A percentile compares a stretch with the other conserved stretches of the same genome.
phyloP scores from a whole-genome alignment of 2,888 invertebrate species.

The Cephus spinipes region DNA sequence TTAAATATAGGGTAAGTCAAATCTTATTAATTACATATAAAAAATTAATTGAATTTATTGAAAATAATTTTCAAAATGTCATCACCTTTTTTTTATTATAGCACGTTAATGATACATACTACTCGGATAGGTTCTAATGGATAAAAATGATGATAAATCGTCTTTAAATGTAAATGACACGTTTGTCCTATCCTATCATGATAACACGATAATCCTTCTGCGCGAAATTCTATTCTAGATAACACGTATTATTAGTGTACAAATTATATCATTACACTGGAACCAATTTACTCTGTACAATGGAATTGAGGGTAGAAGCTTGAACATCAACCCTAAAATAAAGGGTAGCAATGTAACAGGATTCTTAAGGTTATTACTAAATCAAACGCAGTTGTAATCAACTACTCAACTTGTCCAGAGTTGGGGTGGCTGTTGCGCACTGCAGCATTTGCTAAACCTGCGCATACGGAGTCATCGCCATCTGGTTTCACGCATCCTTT shows the following conservation, averaged over 20 bases:
- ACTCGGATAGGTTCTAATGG: background rate
- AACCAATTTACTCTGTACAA: background rate
- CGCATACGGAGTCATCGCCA: conserved; percentile 1
- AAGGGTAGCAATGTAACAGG: background rate
- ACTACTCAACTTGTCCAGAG: background rate
- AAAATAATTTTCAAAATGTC: conserved; percentile 28
- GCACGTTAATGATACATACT: background rate
- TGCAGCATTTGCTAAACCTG: conserved; percentile 33
- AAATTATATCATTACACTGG: background rate
- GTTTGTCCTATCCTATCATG: background rate
- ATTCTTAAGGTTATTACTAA: background rate
- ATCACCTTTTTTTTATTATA: background rate
- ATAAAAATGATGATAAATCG: background rate
- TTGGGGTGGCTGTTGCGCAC: conserved; percentile 40
- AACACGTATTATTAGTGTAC: background rate
- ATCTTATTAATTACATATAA: background rate
- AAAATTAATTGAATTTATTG: background rate
- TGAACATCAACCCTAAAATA: background rate
- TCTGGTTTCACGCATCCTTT: conserved; percentile 1
- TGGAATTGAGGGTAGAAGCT: background rate
- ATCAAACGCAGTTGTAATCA: background rate
- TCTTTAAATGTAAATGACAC: background rate
- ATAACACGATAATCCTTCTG: background rate
- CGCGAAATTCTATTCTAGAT: background rate
- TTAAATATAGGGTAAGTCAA: background rate